Evolutionary conservation across 2,113 vertebrate genomes (phyloP), one percentile per base, ranked within the genome.

Genomic region (Pluvianellus socialis): DNA sequence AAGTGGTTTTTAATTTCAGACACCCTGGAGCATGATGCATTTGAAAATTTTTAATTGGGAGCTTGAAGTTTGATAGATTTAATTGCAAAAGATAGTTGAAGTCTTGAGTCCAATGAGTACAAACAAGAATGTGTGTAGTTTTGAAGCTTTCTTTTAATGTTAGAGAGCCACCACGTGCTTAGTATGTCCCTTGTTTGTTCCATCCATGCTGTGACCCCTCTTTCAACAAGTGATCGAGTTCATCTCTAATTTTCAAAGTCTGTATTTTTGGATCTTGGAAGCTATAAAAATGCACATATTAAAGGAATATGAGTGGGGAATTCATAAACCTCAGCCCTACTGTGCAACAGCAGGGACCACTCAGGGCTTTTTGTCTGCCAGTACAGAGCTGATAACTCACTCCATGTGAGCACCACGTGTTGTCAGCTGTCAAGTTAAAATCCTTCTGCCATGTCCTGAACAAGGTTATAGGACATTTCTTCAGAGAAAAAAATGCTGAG

Each of bases 41-140:
- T 96, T 92, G 86, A 91, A 97, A 89, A 50, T 10, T 93, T 96
- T 96, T 97, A 96, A 95, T 95, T 96, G 92, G 88, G 70, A 97
- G 90, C 80, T 90, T 90, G 86, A 95, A 94, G 94, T 93, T 96
- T 96, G 96, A 95, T 96, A 92, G 95, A 95, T 94, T 94, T 96
- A 97, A 95, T 97, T 96, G 94, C 80, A 90, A 74, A 93, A 95
- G 91, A 89, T 92, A 56, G 91, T 91, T 74, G 58, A 94, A 96
- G 72, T 94, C 76, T 52, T 88, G 70, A 94, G 89, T 77, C 76
- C 83, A 76, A 5, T 22, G 59, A 92, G 86, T 44, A 63, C 67
- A 84, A 91, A 94, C 45, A 88, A 72, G 52, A 35, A 53, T 3
- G 18, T 33, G 10, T 26, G 9, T 14, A 11, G 7, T 87, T 93